These are phyloP conservation scores for Gymnobelideus leadbeateri DNA, from an alignment of 2,113 vertebrate genomes.

Conservation along the genomic window DNA sequence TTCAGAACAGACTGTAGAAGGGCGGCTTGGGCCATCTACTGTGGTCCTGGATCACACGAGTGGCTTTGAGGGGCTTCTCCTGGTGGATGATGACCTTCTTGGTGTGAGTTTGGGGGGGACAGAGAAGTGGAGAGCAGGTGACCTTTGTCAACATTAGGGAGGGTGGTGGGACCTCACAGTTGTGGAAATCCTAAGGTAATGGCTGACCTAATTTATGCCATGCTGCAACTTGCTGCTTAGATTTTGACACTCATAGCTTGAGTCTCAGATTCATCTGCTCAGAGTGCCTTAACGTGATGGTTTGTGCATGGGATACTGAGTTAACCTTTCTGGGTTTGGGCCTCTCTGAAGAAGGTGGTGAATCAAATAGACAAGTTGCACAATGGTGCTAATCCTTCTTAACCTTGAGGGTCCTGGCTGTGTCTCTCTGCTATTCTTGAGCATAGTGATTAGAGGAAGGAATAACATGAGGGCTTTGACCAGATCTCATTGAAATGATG, in stretches of 20 bases:
- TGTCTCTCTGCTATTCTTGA: neutral
- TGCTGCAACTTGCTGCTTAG: neutral
- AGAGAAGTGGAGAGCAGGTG: neutral
- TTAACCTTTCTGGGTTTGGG: neutral
- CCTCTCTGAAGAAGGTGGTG: neutral
- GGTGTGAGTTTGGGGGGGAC: slow-evolving; percentile 88
- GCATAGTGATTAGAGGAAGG: neutral
- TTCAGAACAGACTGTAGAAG: slow-evolving; percentile 87
- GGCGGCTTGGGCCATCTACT: slow-evolving; percentile 92
- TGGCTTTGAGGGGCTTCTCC: slow-evolving; percentile 96
- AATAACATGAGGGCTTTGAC: neutral
- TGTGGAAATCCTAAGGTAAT: neutral
- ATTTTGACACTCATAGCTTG: neutral
- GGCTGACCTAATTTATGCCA: neutral
- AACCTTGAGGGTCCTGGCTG: neutral
- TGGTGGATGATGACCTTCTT: slow-evolving; percentile 97
- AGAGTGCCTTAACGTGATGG: neutral
- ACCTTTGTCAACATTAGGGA: neutral
- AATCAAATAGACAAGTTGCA: neutral
- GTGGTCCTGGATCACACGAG: slow-evolving; percentile 97
- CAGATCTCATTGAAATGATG: neutral
- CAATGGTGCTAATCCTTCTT: neutral
- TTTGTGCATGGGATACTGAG: neutral
- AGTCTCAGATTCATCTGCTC: neutral
- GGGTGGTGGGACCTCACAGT: neutral